A percentile compares a stretch with the other conserved stretches of the same genome.
Conservation (phyloP, 2,888 invertebrate species). For the Phortica okadai region DNA sequence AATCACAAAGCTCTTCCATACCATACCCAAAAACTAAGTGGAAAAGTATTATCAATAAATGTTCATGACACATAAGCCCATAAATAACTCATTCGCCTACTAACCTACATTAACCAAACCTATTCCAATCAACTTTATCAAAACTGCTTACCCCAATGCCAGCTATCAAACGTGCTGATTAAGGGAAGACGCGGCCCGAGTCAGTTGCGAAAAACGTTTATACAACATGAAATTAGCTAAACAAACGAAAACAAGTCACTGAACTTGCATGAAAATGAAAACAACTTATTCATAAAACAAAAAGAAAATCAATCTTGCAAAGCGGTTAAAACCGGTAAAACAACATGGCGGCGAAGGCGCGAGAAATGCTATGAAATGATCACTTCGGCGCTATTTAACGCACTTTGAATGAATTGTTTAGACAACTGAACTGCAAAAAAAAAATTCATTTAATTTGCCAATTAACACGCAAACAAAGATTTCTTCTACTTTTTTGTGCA, state of each 20-base stretch:
- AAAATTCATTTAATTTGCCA: background rate
- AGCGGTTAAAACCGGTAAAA: background rate
- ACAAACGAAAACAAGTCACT: too few relatives aligned
- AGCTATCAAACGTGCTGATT: background rate
- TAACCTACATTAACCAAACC: too few relatives aligned
- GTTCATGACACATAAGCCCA: too few relatives aligned
- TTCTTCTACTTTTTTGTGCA: background rate
- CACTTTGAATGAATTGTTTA: background rate
- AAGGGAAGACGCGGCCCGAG: too few relatives aligned
- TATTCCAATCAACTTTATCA: too few relatives aligned
- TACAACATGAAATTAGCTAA: background rate
- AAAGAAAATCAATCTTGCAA: background rate
- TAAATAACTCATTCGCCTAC: too few relatives aligned
- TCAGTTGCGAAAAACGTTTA: background rate
- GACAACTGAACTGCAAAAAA: background rate
- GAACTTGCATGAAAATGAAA: background rate
- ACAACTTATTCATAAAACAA: background rate
- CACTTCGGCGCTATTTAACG: background rate
- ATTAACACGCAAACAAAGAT: constrained; percentile 6
- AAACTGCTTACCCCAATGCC: background rate
- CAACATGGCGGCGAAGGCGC: background rate
- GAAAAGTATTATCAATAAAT: too few relatives aligned
- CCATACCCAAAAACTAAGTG: too few relatives aligned
- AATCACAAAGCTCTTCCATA: too few relatives aligned
- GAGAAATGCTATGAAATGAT: background rate